Evolutionary conservation across 2,113 vertebrate genomes (phyloP), one percentile per base, ranked within the genome.

Genomic region (Neogale vison): DNA sequence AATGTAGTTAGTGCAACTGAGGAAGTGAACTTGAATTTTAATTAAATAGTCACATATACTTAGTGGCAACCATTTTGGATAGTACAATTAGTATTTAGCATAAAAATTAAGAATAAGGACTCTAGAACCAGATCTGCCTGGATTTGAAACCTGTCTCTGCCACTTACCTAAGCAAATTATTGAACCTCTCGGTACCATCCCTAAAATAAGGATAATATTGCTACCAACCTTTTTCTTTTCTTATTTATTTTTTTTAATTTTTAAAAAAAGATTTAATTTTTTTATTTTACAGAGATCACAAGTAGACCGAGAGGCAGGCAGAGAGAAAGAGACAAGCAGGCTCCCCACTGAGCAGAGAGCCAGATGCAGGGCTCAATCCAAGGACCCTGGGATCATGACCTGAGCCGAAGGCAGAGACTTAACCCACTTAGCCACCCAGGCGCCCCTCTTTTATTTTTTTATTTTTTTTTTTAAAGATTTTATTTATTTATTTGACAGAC

Each of bases 1-100:
- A 81, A 83, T 57, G 42, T 45, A 90, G n/a, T 26, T 80, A 17
- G 20, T 84, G 21, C 45, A 69, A 39, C 26, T 3, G 47, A 89
- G 52, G n/a, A 85, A 63, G 34, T 76, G 21, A 52, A 85, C n/a
- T 93, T 76, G 82, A 23, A 83, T 77, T 93, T 65, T 74, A 82
- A 36, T 57, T 61, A 87, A 86, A 36, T 55, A 50, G 59, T 83
- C 39, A 67, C 26, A 47, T 23, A 29, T 50, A 23, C 31, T 24
- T 92, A 34, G 26, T 76, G 86, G 34, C 86, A 74, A 4, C 63
- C 42, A 69, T 81, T 55, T 6, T 20, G 6, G 17, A 65, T 50
- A 26, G 8, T 74, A 47, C 12, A 42, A 1, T 95, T 82, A 89
- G 26, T 72, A 89, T 29, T 15, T 31, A 6, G 45, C 72, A 52